phyloP scores from a whole-genome alignment of 2,797 vertebrate genomes.

The Tokudaia muenninki region DNA sequence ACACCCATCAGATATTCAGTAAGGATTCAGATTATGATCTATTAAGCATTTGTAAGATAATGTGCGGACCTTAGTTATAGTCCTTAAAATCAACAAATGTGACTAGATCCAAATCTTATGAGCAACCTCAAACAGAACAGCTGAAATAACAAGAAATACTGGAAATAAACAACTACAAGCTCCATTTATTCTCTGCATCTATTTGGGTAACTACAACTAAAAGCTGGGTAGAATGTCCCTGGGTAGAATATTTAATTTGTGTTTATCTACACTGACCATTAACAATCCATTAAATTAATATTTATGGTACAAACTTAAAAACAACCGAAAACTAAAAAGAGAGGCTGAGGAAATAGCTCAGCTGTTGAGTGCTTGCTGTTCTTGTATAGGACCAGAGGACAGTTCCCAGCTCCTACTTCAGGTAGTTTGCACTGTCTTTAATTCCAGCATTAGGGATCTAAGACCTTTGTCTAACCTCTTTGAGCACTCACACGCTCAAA shows the following conservation, averaged over 20 bases:
- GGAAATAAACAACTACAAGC: background rate
- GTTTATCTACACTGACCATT: slow-evolving; percentile 7
- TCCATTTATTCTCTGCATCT: background rate
- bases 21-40: background rate
- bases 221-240: background rate
- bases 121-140: background rate
- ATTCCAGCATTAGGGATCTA: background rate
- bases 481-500: background rate
- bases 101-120: background rate
- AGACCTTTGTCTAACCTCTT: too few relatives aligned
- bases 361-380: background rate
- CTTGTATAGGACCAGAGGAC: background rate
- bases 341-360: background rate
- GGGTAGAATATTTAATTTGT: background rate
- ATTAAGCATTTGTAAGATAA: background rate
- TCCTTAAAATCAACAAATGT: background rate
- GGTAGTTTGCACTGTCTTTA: too few relatives aligned
- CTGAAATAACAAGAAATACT: background rate
- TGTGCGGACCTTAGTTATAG: background rate
- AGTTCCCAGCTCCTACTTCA: background rate
- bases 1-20: background rate
- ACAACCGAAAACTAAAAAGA: background rate
- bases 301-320: background rate
- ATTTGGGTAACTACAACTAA: background rate
- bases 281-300: background rate